Base-by-base conservation (phyloP, 2,888 invertebrate species). In the Gryllus longicercus region DNA sequence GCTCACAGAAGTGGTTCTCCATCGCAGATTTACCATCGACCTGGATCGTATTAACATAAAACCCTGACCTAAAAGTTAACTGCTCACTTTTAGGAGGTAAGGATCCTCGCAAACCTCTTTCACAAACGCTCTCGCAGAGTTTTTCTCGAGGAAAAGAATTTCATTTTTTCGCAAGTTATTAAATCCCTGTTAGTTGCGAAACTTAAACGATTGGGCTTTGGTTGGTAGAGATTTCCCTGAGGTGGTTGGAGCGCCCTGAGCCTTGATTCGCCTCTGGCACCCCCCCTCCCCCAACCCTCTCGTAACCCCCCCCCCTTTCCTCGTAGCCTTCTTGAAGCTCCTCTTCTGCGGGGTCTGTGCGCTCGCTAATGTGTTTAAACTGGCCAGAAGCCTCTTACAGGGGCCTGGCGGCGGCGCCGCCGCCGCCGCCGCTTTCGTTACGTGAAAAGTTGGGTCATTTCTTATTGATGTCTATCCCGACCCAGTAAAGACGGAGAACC, bases 321-420 rank as follows among this genome's bases (percentile, higher is more conserved):
- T 8, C 63, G 3, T 4, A n/a, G 63, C 16, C 63, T 63, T 14
- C n/a, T 18, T 18, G 63, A 63, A n/a, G 63, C n/a, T 63, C 4
- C 63, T 63, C 63, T 5, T 63, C 63, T 63, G n/a, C 12, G 63
- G 38, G 1, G 63, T 16, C 63, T 63, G 63, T n/a, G n/a, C 14
- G n/a, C 63, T n/a, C 63, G 63, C 63, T 63, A 63, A 63, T 63
- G 63, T 63, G 63, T 63, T 63, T 63, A 63, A 63, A 63, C 63
- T 63, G 63, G 63, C 63, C 63, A 63, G 63, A 63, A 63, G 63
- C 63, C n/a, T 14, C 63, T 63, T 63, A 63, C 38, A 38, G 38
- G 38, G 38, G 38, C 0, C 38, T 38, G 38, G 38, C 8, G 25
- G 63, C 63, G 14, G 18, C 63, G 14, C 2, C 3, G 4, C 2